Base-by-base conservation (phyloP, 2,888 invertebrate species). In the Dusona sp. region DNA sequence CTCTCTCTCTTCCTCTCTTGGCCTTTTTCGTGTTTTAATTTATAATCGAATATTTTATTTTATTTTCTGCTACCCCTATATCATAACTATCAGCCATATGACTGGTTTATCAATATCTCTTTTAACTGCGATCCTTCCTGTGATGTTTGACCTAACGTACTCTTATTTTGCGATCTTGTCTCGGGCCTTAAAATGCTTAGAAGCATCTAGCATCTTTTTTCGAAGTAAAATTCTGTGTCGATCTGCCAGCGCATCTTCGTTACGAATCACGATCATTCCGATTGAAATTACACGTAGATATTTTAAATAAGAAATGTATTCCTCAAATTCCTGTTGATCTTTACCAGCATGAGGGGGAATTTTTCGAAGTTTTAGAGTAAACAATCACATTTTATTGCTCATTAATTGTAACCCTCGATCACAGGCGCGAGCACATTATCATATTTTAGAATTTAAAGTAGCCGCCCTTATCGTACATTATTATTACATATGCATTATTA, bases 81-180 rank as follows among this genome's bases (percentile, higher is more conserved):
- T n/a, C n/a, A n/a, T n/a, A n/a, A n/a, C n/a, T n/a, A n/a, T n/a
- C n/a, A n/a, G n/a, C n/a, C n/a, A n/a, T n/a, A n/a, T 22, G 33
- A 29, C 33, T 51, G n/a, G 9, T 74, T 57, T 74, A 57, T 22
- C 57, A 38, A 74, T 74, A 54, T 57, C 38, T 13, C 22, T 74
- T 57, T n/a, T 3, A 57, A 22, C 73, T 13, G 36, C 22, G 38
- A 38, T 38, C 25, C 57, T 38, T 67, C 36, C 38, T 9, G 1
- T 9, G 13, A 22, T 36, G 9, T 38, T 22, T 4, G n/a, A 67
- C 9, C n/a, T 22, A 13, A 67, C 25, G 64, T 25, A 19, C 22
- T 11, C 38, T n/a, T 22, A 33, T 36, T 38, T 36, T 1, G 22
- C 67, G 22, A 2, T n/a, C 3, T 67, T 11, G 13, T 9, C n/a